Evolutionary conservation across 2,113 vertebrate species (phyloP), one percentile per base, ranked within the genome.

Genomic region (Nestor notabilis): DNA sequence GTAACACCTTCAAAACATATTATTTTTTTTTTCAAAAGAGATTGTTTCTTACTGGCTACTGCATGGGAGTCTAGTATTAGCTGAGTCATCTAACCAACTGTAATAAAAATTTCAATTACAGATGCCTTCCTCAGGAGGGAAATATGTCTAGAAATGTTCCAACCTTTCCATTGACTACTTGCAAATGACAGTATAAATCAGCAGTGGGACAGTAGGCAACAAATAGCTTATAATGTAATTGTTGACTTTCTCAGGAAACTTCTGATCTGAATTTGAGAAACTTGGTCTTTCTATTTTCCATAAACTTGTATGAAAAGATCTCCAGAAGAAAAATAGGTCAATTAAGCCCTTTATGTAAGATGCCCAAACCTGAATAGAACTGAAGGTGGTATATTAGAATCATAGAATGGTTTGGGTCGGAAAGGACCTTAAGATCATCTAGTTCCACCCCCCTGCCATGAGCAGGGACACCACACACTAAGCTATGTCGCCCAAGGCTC

Each of bases 151-250:
- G 64, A 83, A 92, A 46, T 53, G 41, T 70, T 83, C 24, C 43
- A 95, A 53, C 7, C n/a, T 85, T 95, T 77, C 53, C 68, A 56
- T 27, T 82, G 72, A 87, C 55, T 63, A 20, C 7, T 14, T 94
- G 28, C 6, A 50, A 93, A 94, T 24, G 77, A 84, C 49, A 69
- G 24, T n/a, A 66, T 70, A 91, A 93, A 92, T 70, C 41, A 65
- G 11, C 44, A 90, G 17, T 55, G 31, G n/a, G 11, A 61, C 33
- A 61, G 13, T 63, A 69, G 19, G 49, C 68, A 83, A 3, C 0
- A 6, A 74, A 66, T 17, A 81, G 6, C 31, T 63, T 81, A 64
- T 41, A 35, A 79, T 52, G 12, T 33, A 58, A 60, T 31, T 70
- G 13, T 31, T 64, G 29, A 72, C n/a, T 77, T 85, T 76, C 46